Evolutionary conservation across 2,888 invertebrate genomes (phyloP), one percentile per base, ranked within the genome.

Genomic region (Colostygia pectinataria): DNA sequence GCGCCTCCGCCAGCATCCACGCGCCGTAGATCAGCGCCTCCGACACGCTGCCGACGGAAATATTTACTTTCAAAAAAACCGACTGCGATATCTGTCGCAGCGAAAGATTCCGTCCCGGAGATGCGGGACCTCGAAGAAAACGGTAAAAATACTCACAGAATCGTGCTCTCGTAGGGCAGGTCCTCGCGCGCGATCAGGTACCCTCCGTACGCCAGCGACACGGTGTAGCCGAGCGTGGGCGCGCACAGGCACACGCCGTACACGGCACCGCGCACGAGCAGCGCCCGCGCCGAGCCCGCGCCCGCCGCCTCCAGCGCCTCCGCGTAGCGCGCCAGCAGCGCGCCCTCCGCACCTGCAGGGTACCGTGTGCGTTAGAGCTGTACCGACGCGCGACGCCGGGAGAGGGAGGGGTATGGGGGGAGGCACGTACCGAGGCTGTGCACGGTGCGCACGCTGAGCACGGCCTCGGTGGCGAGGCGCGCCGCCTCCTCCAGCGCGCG

Each of bases 1-100:
- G 80, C 0, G 95, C 94, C 70, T 95, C 95, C 0, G 95, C 95
- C 63, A 95, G 67, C 94, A 95, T 95, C 94, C 95, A 95, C 1
- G 95, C 94, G 27, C 95, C 95, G 69, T 95, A 94, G 63, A 95
- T 94, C 24, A 95, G 80, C 0, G 95, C 93, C 66, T 95, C 95
- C 0, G 95, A 93, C 0, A 95, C 94, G 51, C 94, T 94, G 71
- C 3, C 48, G 24, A 25, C n/a, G 23, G 15, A n/a, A n/a, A n/a
- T n/a, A n/a, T n/a, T n/a, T n/a, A n/a, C n/a, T n/a, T n/a, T n/a
- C n/a, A n/a, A n/a, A n/a, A n/a, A n/a, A n/a, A n/a, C n/a, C n/a
- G n/a, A n/a, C n/a, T n/a, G n/a, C n/a, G n/a, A n/a, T n/a, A n/a
- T n/a, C n/a, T n/a, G n/a, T n/a, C n/a, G n/a, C n/a, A n/a, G n/a